phyloP scores from a whole-genome alignment of 2,797 vertebrate genomes.

The Tauraco hartlaubi region DNA sequence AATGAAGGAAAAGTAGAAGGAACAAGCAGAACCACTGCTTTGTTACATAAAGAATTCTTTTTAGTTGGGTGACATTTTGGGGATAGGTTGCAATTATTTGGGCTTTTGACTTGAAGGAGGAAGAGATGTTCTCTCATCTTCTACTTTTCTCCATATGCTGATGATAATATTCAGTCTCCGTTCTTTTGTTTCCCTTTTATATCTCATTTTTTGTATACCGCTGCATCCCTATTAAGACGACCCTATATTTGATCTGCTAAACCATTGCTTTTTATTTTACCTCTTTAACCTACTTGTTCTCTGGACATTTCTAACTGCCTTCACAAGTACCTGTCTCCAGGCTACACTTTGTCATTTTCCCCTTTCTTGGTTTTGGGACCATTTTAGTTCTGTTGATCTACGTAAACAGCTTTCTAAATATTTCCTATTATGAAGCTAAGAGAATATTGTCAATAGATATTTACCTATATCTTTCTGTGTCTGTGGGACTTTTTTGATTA shows the following conservation, averaged over 20 bases:
- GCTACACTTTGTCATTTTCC: neutral
- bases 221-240: neutral
- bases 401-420: neutral
- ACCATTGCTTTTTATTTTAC: neutral
- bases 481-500: neutral
- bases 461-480: neutral
- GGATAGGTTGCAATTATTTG: neutral
- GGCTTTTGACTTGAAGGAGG: neutral
- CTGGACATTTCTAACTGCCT: neutral
- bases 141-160: neutral
- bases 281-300: neutral
- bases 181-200: neutral
- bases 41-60: neutral
- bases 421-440: neutral
- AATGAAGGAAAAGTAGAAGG: neutral
- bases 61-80: neutral
- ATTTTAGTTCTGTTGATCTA: neutral
- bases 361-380: neutral
- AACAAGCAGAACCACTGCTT: neutral
- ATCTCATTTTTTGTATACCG: neutral
- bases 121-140: neutral
- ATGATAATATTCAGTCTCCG: neutral
- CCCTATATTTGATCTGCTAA: neutral
- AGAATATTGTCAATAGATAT: neutral
- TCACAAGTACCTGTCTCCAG: neutral